phyloP scores from a whole-genome alignment of 2,113 vertebrate genomes.

The human (Homo sapiens) region GRCh38 chr3:160365001-160365500 shows the following conservation, averaged over 20 bases:
- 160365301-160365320: not conserved
- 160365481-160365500: not conserved
- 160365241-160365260: not conserved
- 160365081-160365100: constrained; percentile 11
- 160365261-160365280: not conserved
- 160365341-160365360: not conserved
- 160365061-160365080: constrained; percentile 9
- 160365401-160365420: constrained; percentile 20
- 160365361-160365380: not conserved
- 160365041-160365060: constrained; percentile 7
- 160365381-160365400: constrained; percentile 25
- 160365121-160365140: not conserved
- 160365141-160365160: not conserved
- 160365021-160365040: not conserved
- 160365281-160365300: constrained; percentile 17
- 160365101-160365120: constrained; percentile 3
- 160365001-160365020: too few relatives aligned
- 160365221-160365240: not conserved
- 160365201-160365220: not conserved
- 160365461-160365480: not conserved
- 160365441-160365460: not conserved
- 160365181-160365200: constrained; percentile 10
- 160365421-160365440: not conserved
- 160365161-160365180: not conserved
- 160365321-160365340: not conserved